phyloP scores from a whole-genome alignment of 2,888 invertebrate genomes.

The Willowsia nigromaculata region DNA sequence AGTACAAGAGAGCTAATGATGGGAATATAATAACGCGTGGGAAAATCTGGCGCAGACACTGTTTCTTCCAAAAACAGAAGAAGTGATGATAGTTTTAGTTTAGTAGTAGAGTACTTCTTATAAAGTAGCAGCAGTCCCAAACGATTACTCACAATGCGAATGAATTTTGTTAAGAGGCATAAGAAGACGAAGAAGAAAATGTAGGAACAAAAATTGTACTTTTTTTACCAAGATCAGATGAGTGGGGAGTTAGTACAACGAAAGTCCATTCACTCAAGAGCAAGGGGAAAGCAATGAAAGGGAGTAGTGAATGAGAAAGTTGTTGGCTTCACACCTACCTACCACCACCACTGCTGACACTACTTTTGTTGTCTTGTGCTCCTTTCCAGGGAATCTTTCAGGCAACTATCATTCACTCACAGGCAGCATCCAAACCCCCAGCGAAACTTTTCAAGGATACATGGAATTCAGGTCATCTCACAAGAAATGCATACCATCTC shows the following conservation, averaged over 20 bases:
- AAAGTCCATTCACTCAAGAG: conserved; percentile 37
- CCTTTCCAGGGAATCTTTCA: neutral
- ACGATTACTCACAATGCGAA: neutral
- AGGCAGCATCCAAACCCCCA: too few species aligned
- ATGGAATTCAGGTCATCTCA: too few species aligned
- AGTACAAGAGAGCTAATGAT: neutral
- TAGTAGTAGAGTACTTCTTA: neutral
- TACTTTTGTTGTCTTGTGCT: neutral
- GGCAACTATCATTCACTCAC: too few species aligned
- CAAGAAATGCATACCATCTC: too few species aligned
- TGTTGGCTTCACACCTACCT: conserved; percentile 23
- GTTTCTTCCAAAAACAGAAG: neutral
- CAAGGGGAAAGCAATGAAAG: neutral
- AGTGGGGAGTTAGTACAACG: neutral
- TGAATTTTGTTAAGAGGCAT: neutral
- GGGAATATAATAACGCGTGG: conserved; percentile 22
- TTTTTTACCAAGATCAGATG: neutral
- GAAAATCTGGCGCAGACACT: conserved; percentile 23
- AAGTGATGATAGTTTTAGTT: neutral
- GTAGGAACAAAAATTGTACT: neutral
- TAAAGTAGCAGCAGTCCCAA: neutral
- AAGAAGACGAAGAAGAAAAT: neutral
- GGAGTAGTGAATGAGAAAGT: neutral
- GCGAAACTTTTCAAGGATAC: too few species aligned
- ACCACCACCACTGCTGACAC: neutral